Evolutionary conservation across 2,888 invertebrate genomes (phyloP), one percentile per base, ranked within the genome.

Genomic region (Germaria angustata): DNA sequence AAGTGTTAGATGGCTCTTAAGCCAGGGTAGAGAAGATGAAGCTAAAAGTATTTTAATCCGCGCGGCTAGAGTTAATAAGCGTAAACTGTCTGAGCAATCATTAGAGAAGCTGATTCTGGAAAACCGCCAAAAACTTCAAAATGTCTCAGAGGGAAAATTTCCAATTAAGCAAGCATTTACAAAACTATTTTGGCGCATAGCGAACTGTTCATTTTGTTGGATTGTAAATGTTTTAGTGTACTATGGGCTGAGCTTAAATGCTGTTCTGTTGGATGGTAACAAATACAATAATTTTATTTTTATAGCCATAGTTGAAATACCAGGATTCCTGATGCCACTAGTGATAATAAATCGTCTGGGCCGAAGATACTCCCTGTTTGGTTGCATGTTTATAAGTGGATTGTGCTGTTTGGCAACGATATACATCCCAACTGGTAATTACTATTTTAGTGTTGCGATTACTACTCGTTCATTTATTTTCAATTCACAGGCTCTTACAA

Each of bases 191-290:
- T 90, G 89, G 88, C 87, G 91, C 46, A 89, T 91, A 69, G 80
- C 92, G 1, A 94, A 94, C 65, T 95, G 95, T 84, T 94, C 94
- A n/a, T 93, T 95, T 85, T 95, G 95, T 92, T 96, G 96, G 96
- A 93, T 95, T 15, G 94, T 95, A 0, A 94, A 95, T 86, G 94
- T 95, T 0, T 94, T 96, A 84, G 94, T 96, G 20, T 96, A 95
- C 89, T 96, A 96, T 87, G 96, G 96, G 0, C 90, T 96, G 44
- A 95, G 95, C 0, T 92, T 96, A 69, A 96, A 95, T 90, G 94
- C 96, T 0, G 95, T 95, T 2, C 93, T 94, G 0, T 90, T 96
- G 59, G 90, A 93, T 17, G 96, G 96, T 1, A 94, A 96, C 89
- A 94, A 94, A 86, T 96, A 96, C 88, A 89, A 95, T 13, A 96